Conservation (phyloP, 2,797 vertebrate genomes). For the Austrolebias charrua region DNA sequence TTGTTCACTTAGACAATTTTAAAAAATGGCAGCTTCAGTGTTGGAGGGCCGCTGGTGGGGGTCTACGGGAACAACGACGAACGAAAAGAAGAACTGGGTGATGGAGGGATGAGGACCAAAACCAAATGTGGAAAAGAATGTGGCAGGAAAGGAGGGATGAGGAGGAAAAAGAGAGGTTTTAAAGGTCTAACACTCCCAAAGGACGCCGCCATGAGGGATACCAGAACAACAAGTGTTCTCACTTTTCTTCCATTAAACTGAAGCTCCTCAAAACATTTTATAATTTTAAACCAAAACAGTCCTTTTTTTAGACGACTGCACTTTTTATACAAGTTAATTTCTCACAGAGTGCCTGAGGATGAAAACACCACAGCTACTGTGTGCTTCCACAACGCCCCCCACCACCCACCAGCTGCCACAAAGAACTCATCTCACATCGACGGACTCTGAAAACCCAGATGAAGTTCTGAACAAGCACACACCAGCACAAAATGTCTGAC, state of each 20-base stretch:
- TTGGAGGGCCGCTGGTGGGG: constrained; percentile 2
- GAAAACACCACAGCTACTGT: constrained; percentile 28
- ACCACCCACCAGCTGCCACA: not conserved
- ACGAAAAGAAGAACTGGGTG: not conserved
- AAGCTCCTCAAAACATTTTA: not conserved
- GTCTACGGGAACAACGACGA: not conserved
- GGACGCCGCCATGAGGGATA: constrained; percentile 55
- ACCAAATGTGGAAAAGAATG: not conserved
- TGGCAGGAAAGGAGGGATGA: constrained; percentile 13
- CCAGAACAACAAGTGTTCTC: constrained; percentile 37
- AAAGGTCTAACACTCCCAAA: constrained; percentile 66
- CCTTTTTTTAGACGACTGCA: constrained; percentile 7
- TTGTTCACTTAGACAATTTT: constrained; percentile 27
- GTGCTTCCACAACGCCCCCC: too few species aligned
- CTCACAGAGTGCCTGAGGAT: not conserved
- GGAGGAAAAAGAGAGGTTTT: constrained; percentile 51
- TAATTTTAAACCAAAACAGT: constrained; percentile 16
- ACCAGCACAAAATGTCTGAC: constrained; percentile 27
- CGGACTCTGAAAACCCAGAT: constrained; percentile 17
- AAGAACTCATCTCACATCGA: constrained; percentile 12
- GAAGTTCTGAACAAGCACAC: constrained; percentile 13
- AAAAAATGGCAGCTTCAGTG: constrained; percentile 32
- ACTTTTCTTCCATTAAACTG: not conserved
- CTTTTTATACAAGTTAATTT: constrained; percentile 19
- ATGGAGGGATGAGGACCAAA: constrained; percentile 5